A percentile compares a stretch with the other conserved stretches of the same genome.
phyloP scores from a whole-genome alignment of 2,113 vertebrate species.

The Nothoprocta pentlandii region DNA sequence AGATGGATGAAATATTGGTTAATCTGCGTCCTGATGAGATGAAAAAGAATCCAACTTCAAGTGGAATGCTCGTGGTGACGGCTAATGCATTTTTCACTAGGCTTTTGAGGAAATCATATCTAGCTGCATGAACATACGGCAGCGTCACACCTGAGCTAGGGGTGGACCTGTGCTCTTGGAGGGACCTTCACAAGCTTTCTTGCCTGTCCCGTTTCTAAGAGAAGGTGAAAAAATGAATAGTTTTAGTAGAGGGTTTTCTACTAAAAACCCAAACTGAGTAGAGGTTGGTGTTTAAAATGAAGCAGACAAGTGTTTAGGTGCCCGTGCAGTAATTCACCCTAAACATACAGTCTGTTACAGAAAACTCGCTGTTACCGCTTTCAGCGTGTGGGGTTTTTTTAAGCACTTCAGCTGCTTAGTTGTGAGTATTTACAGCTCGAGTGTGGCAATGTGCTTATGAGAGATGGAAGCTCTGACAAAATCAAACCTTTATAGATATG shows the following conservation, averaged over 20 bases:
- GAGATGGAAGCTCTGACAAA: background rate
- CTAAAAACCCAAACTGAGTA: no score
- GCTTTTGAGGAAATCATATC: background rate
- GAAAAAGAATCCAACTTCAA: background rate
- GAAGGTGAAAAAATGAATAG: background rate
- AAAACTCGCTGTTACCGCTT: background rate
- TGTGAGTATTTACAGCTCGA: background rate
- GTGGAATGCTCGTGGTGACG: background rate
- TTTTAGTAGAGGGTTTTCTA: background rate
- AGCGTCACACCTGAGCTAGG: background rate
- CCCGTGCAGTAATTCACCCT: background rate
- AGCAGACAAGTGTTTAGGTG: background rate
- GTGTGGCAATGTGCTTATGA: background rate
- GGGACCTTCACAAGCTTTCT: background rate
- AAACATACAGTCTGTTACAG: background rate
- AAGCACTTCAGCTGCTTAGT: background rate
- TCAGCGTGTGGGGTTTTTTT: no score
- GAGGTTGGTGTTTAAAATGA: background rate
- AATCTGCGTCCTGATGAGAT: background rate
- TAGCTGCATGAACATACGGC: background rate
- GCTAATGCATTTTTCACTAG: background rate
- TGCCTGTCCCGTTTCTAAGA: background rate
- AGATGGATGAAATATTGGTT: background rate
- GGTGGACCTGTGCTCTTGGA: background rate
- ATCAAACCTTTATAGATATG: fast-evolving